Evolutionary conservation across 1,140 invertebrate genomes (phyloP), one percentile per base, ranked within the genome.

Genomic region (Campoletis sonorensis): DNA sequence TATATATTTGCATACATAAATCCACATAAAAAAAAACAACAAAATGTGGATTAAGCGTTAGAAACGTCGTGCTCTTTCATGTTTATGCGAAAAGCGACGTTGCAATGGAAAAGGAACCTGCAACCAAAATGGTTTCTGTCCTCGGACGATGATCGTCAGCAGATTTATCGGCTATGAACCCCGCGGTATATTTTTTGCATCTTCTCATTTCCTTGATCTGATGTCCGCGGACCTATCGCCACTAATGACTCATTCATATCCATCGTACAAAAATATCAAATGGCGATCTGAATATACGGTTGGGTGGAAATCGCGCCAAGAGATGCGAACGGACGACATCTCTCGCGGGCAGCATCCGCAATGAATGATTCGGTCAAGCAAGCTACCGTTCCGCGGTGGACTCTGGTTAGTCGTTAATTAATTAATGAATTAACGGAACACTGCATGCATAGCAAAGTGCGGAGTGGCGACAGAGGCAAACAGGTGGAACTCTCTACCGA

Each of bases 381-480:
- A 40, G 54, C 37, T 78, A 67, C 54, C 77, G 79, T 54, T 75
- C 79, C 37, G 73, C 67, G 30, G 40, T 10, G 18, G 54, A 18
- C 75, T 58, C 75, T 82, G 58, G 75, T 79, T 79, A 79, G 70
- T 82, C 81, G 78, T 79, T 79, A 79, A 82, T 82, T 82, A 82
- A 82, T 82, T 79, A 79, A 82, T 51, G 81, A 82, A 82, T 82
- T 82, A 82, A 82, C 81, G 81, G 81, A 79, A 82, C 75, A 49
- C 54, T n/a, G 10, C 21, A n/a, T 13, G 40, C 54, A 54, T 80
- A 51, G 61, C 72, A 73, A 70, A 51, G 79, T 75, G 79, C 51
- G 4, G 21, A 23, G 18, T 58, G 15, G 18, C 54, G 54, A 51
- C 40, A 51, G 5, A 7, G 23, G 68, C 18, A 18, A 45, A 27